Conservation (phyloP, 2,888 invertebrate species). For the Cheiracanthium punctorium region DNA sequence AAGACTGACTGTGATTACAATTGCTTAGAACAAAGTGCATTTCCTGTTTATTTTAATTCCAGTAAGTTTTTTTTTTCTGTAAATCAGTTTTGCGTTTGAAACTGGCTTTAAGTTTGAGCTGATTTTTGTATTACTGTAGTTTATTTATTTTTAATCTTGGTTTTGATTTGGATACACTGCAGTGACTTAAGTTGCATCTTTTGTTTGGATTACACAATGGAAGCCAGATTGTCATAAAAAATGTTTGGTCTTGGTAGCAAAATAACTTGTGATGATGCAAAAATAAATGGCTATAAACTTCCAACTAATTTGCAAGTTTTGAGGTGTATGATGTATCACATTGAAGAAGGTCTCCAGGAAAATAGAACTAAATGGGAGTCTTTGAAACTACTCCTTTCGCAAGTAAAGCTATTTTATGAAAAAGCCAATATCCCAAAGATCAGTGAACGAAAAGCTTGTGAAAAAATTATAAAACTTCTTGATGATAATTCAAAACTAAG, state of each 20-base stretch:
- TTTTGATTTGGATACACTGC: slow-evolving; percentile 4
- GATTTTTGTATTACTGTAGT: neutral
- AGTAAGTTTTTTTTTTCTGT: too few relatives aligned
- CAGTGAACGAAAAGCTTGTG: neutral
- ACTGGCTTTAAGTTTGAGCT: too few relatives aligned
- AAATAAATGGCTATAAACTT: slow-evolving; percentile 16
- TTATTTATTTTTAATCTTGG: neutral
- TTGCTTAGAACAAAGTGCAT: too few relatives aligned
- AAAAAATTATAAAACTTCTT: slow-evolving; percentile 9
- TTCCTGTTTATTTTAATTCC: too few relatives aligned
- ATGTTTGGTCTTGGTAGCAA: neutral
- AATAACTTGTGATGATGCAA: neutral
- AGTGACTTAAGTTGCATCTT: neutral
- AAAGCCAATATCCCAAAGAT: neutral
- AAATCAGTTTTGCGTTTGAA: too few relatives aligned
- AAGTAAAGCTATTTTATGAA: slow-evolving; percentile 9
- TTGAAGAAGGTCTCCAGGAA: neutral
- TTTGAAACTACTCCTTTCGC: neutral
- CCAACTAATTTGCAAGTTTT: slow-evolving; percentile 1
- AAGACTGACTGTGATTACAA: too few relatives aligned
- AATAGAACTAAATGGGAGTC: slow-evolving; percentile 13
- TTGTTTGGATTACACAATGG: neutral
- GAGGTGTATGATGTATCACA: neutral
- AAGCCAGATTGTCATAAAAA: neutral
- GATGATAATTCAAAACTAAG: neutral